Conservation (phyloP, 2,113 vertebrate species). For the Falcunculus frontatus region DNA sequence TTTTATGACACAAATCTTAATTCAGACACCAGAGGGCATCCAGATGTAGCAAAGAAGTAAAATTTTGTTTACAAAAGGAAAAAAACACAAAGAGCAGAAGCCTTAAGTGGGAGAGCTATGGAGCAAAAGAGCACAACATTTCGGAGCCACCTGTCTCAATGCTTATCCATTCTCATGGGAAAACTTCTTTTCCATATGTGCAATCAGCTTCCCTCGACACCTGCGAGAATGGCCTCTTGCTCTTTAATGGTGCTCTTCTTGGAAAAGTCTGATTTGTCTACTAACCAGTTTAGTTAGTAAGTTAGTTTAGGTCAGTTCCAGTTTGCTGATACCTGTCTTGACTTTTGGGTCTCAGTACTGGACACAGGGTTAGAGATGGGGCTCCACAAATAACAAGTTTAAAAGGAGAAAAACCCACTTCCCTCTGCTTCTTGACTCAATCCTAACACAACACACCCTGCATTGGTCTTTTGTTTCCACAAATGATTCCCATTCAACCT, state of each 20-base stretch:
- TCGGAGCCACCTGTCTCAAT: background rate
- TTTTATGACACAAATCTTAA: background rate
- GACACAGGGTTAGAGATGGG: background rate
- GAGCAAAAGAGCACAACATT: background rate
- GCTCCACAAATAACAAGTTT: background rate
- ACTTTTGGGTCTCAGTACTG: background rate
- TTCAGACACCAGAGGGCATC: conserved; percentile 10
- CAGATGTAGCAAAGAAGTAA: background rate
- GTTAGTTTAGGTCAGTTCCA: too few species aligned
- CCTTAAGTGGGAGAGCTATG: background rate
- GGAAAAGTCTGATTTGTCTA: background rate
- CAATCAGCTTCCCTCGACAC: background rate
- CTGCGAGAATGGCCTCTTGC: background rate
- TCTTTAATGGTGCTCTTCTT: background rate
- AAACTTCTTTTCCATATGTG: background rate
- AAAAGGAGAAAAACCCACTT: background rate
- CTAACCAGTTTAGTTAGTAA: background rate
- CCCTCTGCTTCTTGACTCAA: background rate
- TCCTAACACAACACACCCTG: background rate
- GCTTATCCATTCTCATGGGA: background rate
- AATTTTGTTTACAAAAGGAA: background rate
- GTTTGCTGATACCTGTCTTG: background rate
- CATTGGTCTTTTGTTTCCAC: background rate
- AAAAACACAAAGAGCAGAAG: background rate
- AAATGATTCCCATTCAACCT: background rate